Percentiles rank a stretch among this genome's conserved stretches.
Conservation (phyloP, 2,888 invertebrate genomes). For the Polymixis flavicincta region DNA sequence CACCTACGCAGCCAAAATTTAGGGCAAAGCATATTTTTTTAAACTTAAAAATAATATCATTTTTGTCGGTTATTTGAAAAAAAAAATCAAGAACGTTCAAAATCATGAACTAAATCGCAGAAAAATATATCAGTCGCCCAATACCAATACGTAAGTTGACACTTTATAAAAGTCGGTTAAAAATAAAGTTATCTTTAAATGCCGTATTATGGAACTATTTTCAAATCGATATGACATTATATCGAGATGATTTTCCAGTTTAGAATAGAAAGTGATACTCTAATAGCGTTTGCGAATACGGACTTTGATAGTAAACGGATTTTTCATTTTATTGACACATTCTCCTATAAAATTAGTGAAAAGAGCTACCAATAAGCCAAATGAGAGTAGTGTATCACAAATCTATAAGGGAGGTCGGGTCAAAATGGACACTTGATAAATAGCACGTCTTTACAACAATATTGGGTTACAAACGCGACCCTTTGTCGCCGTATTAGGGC, state of each 20-base stretch:
- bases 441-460: slow-evolving; percentile 77
- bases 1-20: too few relatives aligned
- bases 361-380: slow-evolving; percentile 55
- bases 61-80: too few relatives aligned
- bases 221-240: neutral
- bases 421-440: slow-evolving; percentile 79
- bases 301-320: neutral
- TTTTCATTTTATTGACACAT: neutral
- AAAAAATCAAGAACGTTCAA: too few relatives aligned
- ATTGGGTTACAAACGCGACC: slow-evolving; percentile 81
- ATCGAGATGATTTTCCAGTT: neutral
- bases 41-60: too few relatives aligned
- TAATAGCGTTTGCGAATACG: neutral
- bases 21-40: too few relatives aligned
- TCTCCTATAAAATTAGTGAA: slow-evolving; percentile 27
- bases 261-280: neutral
- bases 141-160: too few relatives aligned
- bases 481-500: slow-evolving; percentile 78
- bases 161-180: too few relatives aligned
- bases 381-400: slow-evolving; percentile 64
- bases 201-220: neutral
- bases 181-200: neutral
- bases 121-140: too few relatives aligned
- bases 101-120: too few relatives aligned
- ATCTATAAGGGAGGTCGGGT: slow-evolving; percentile 69